These are phyloP conservation scores for Polietes domitor DNA, from an alignment of 2,888 invertebrate species.

Conservation along the genomic window DNA sequence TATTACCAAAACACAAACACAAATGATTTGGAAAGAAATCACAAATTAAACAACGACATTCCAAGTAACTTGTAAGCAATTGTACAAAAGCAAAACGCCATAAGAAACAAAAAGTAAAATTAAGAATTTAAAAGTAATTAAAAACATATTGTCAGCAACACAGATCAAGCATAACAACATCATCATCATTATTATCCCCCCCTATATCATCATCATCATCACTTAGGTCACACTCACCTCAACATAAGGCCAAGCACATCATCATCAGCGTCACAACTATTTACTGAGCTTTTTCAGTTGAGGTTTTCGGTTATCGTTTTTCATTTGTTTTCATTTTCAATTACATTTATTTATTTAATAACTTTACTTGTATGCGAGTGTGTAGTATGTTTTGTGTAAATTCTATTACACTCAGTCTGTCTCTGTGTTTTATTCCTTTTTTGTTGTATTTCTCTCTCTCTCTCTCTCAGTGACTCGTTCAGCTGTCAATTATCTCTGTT, in stretches of 20 bases:
- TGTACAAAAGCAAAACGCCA: slow-evolving; percentile 52
- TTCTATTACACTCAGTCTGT: background rate
- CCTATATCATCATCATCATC: background rate
- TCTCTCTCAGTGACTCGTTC: background rate
- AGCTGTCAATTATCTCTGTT: slow-evolving; percentile 27
- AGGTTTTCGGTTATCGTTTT: no score
- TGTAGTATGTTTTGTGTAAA: slow-evolving; percentile 3
- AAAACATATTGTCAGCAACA: background rate
- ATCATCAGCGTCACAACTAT: slow-evolving; percentile 3
- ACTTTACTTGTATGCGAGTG: background rate
- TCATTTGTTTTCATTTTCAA: background rate
- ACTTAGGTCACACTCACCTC: background rate
- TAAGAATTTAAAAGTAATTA: slow-evolving; percentile 36
- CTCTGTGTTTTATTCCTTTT: background rate
- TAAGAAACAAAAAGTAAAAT: slow-evolving; percentile 30
- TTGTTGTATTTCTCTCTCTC: background rate
- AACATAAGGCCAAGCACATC: background rate
- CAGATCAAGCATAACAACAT: background rate
- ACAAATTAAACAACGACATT: slow-evolving; percentile 54
- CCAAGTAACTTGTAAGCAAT: slow-evolving; percentile 61
- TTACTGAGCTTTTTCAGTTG: background rate
- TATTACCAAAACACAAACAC: background rate
- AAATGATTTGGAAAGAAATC: slow-evolving; percentile 4
- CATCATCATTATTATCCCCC: slow-evolving; percentile 3
- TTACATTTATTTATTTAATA: background rate